Base-by-base conservation (phyloP, 2,888 invertebrate genomes). In the Drosophila acutilabella region DNA sequence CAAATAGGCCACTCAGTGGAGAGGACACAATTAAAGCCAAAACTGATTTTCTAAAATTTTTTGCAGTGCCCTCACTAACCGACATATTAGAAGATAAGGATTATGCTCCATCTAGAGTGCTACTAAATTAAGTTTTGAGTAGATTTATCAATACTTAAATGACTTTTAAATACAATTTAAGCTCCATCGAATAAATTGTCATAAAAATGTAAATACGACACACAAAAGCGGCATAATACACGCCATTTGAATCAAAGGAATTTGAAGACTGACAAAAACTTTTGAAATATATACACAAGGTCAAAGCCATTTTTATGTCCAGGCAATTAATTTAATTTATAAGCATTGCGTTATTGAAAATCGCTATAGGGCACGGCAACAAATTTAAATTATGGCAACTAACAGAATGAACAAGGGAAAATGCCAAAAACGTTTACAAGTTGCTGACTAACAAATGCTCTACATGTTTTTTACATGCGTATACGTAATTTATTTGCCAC, bases 241-340 rank as follows among this genome's bases (percentile, higher is more conserved):
- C 20, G 20, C 20, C 4, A 20, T 23, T 23, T 23, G 6, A 42
- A 65, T 59, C 36, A 42, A 45, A 52, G 26, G 20, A 50, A 57
- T 58, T 33, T 45, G 8, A 47, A 53, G 50, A 36, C 42, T 40
- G 42, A 64, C 64, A 70, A 61, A 56, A 40, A 40, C 42, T 62
- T 62, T 64, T 45, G 45, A 65, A 64, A 30, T 8, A 26, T 23
- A 50, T 41, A 26, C 10, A 30, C 78, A 74, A 68, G 77, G 83
- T 65, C 76, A 72, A 70, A 71, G 68, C 26, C 61, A 61, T 50
- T 67, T 76, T 68, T 59, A 71, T 72, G 80, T 72, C 40, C 80
- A 56, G 52, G 47, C 74, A 85, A 85, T 79, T 66, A 74, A 84
- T 71, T 66, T 74, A 74, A 79, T 74, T 84, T 85, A 84, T 79